Evolutionary conservation across 2,113 vertebrate genomes (phyloP).

Genomic region (Porphyrio hochstetteri): DNA sequence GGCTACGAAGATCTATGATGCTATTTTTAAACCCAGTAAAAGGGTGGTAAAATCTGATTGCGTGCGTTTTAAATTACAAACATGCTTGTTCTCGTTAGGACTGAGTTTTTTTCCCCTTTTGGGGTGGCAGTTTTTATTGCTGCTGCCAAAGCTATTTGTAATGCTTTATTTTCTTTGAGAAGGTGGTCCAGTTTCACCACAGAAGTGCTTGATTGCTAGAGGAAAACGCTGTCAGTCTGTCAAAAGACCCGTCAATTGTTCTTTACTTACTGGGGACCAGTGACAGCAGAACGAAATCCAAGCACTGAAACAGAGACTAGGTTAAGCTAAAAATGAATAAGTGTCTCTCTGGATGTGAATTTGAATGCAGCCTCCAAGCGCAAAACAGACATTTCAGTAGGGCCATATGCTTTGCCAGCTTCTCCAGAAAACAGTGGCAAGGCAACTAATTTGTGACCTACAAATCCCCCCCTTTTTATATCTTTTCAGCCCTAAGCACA

Average conservation of each 20-base stretch:
- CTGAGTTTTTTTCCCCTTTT: neutral
- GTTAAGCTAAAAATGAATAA: neutral
- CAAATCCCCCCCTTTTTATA: neutral
- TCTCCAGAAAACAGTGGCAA: slow-evolving; percentile 11
- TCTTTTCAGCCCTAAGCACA: neutral
- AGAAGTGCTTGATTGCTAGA: neutral
- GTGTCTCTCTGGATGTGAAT: neutral
- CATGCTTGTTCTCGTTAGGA: neutral
- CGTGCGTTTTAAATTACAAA: neutral
- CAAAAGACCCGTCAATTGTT: neutral
- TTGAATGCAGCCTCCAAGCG: neutral
- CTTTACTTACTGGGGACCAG: neutral
- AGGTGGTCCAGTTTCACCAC: neutral
- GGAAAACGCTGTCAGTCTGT: neutral
- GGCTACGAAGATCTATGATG: neutral
- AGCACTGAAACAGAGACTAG: neutral
- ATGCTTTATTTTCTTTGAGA: neutral
- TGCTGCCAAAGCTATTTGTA: neutral
- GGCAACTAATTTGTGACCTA: slow-evolving; percentile 38
- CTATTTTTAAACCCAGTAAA: slow-evolving; percentile 6
- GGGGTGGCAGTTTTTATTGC: neutral
- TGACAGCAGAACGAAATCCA: neutral
- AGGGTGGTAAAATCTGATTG: neutral
- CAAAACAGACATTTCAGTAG: neutral
- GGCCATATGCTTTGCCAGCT: slow-evolving; percentile 17